Base-by-base conservation (phyloP, 1,140 invertebrate genomes). In the Hydropsyche tenuis region DNA sequence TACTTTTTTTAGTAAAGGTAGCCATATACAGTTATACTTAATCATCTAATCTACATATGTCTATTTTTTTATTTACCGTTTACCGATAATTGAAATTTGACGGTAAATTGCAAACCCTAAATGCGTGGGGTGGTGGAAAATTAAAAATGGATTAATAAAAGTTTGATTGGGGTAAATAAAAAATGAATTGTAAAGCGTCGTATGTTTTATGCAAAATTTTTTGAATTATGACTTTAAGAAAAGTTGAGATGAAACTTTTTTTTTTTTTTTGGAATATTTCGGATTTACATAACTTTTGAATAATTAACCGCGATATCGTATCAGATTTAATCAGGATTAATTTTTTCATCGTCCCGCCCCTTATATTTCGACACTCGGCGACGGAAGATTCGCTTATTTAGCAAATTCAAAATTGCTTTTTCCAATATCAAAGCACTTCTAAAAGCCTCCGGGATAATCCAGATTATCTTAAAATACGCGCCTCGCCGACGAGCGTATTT, bases 381-480 rank as follows among this genome's bases (percentile, higher is more conserved):
- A 23, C 11, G 22, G 22, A 23, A 27, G 20, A 60, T 60, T 60
- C 56, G 56, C 56, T 60, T 60, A 60, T 60, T 60, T 60, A 60
- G 56, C 56, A 27, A 60, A 60, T 60, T 60, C 56, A 60, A 23
- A 60, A 60, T 60, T 60, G 56, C 56, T 60, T 60, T 60, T 60
- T 60, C 56, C 43, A 42, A 65, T 65, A 65, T 43, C 43, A 65
- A 65, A 65, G 30, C 63, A 65, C 63, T 65, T 65, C 22, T 23
- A 46, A 65, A 46, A 65, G 30, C 63, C 37, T 37, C 14, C 30
- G 16, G 37, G 63, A 43, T 65, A 65, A 65, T 65, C 63, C 63
- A 65, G 63, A 65, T 65, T 65, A 65, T 65, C 63, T 65, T 65
- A 42, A 46, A 65, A 65, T 65, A 65, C 37, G 30, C 30, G 63